Base-by-base conservation (phyloP, 2,113 vertebrate genomes). In the Chrysochloris asiatica region DNA sequence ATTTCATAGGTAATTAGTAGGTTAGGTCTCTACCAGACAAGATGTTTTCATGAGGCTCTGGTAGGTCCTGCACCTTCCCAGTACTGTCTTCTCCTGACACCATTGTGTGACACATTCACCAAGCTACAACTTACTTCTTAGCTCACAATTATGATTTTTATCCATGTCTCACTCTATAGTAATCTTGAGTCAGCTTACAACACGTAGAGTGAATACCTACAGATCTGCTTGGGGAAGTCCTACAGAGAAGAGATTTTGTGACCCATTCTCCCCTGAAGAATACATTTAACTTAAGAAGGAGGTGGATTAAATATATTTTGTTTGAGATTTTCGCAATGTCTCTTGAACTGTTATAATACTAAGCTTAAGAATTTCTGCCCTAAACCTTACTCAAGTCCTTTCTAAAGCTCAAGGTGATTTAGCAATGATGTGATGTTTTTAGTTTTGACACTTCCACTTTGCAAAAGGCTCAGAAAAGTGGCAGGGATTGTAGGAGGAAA, bases 1-100 rank as follows among this genome's bases (percentile, higher is more conserved):
- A 92, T 69, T 88, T 83, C 28, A 3, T 52, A 89, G 78, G 76
- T 91, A 88, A 86, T 93, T 92, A 86, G 86, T 93, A 95, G 95
- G 86, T 80, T 92, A 90, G 71, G 65, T 10, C 36, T 28, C 88
- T 83, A 36, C 54, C 7, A 71, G 67, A 63, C 92, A 75, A 61
- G 52, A 83, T 36, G 52, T 63, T 81, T 73, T 92, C 21, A 22
- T 69, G 38, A 83, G 54, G 59, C 86, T 76, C 80, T 50, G 83
- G 80, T 80, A 73, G 48, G 76, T 56, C 54, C n/a, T 22, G 11
- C 30, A 38, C 43, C 45, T 73, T 95, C 41, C 38, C 16, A 19
- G 72, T 50, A 28, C 21, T 21, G 28, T 45, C 22, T 38, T n/a
- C 56, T 77, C n/a, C 84, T 59, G 52, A 38, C 16, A 1, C 33